A percentile compares a stretch with the other conserved stretches of the same genome.
Evolutionary conservation across 2,888 invertebrate genomes (phyloP).

Genomic region (Pilophorus perplexus): DNA sequence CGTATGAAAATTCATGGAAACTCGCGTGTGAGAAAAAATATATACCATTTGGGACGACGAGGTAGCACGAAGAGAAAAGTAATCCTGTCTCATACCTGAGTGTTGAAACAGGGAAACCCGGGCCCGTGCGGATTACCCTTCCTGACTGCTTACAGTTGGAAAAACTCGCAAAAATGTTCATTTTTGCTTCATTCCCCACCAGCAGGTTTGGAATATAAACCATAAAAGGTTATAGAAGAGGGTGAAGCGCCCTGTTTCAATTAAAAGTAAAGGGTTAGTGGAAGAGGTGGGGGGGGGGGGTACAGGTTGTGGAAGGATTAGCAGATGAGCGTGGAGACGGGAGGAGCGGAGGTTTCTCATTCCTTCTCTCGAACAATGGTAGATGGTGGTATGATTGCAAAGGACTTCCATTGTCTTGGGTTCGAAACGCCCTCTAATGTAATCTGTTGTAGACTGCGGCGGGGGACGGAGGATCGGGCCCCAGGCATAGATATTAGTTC

Average conservation of each 20-base stretch:
- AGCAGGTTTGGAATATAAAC: neutral
- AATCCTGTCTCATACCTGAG: too few species aligned
- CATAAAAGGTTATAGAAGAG: neutral
- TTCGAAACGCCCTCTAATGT: constrained; percentile 7
- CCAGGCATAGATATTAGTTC: neutral
- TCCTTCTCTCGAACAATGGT: too few species aligned
- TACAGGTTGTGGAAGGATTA: constrained; percentile 35
- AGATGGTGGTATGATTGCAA: constrained; percentile 18
- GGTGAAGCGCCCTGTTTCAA: constrained; percentile 26
- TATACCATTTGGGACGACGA: too few species aligned
- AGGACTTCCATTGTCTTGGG: constrained; percentile 8
- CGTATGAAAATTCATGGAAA: too few species aligned
- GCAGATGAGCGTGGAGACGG: constrained; percentile 34
- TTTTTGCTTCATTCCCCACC: too few species aligned
- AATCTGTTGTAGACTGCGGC: neutral
- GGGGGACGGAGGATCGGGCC: neutral
- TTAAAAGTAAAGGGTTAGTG: constrained; percentile 35
- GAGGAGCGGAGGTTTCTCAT: constrained; percentile 39
- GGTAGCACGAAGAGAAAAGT: too few species aligned
- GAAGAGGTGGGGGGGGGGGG: neutral
- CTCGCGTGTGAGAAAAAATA: too few species aligned
- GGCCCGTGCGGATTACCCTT: too few species aligned
- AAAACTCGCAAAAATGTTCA: too few species aligned
- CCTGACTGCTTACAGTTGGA: too few species aligned
- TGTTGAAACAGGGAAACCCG: too few species aligned